phyloP scores from a whole-genome alignment of 2,888 invertebrate species.

The Apeira syringaria region DNA sequence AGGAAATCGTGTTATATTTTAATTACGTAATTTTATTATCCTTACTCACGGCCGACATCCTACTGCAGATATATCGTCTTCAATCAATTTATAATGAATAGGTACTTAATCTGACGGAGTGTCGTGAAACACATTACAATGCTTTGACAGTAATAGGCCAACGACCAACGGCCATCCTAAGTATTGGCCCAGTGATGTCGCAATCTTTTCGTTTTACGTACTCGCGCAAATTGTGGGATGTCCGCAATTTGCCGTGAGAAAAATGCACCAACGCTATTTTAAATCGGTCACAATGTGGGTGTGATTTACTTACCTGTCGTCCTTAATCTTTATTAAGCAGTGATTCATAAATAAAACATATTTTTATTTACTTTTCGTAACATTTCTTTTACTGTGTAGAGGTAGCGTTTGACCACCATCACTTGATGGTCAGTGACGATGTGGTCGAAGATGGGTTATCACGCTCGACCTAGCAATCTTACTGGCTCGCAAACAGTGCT shows the following conservation, averaged over 20 bases:
- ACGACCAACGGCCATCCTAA: slow-evolving; percentile 20
- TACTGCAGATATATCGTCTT: slow-evolving; percentile 32
- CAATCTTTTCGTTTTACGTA: slow-evolving; percentile 33
- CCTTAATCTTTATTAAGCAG: slow-evolving; percentile 5
- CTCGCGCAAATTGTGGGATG: slow-evolving; percentile 27
- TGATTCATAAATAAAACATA: not conserved
- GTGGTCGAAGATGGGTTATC: too few species aligned
- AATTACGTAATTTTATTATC: too few species aligned
- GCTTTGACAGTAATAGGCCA: slow-evolving; percentile 40
- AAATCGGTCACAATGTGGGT: slow-evolving; percentile 17
- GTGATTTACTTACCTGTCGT: slow-evolving; percentile 18
- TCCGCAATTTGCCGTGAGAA: slow-evolving; percentile 19
- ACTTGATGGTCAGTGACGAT: too few species aligned
- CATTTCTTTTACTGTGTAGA: too few species aligned
- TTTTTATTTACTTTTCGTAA: not conserved
- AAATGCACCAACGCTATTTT: slow-evolving; percentile 21
- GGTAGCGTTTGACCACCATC: too few species aligned
- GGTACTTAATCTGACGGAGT: slow-evolving; percentile 27
- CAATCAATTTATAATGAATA: slow-evolving; percentile 38
- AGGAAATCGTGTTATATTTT: too few species aligned
- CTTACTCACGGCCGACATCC: too few species aligned
- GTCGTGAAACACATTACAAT: slow-evolving; percentile 43
- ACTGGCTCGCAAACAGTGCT: too few species aligned
- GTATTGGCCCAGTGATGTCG: slow-evolving; percentile 35
- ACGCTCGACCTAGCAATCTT: too few species aligned